Conservation (phyloP, 2,797 vertebrate species). For the Pseudochromis fuscus region DNA sequence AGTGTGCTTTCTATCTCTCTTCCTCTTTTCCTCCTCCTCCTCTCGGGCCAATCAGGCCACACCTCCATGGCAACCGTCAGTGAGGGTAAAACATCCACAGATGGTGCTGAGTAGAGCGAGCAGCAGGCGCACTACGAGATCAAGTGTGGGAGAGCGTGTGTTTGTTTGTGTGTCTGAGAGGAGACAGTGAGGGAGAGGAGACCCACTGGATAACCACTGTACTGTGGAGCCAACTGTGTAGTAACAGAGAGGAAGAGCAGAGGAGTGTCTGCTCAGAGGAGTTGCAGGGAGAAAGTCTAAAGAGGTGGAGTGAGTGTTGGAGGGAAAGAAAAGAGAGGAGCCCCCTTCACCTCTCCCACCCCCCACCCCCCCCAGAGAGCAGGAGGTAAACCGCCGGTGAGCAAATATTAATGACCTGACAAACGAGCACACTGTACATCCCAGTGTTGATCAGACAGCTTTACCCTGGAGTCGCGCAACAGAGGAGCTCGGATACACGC, state of each 20-base stretch:
- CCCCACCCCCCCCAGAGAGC: constrained; percentile 44
- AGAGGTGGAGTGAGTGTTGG: constrained; percentile 48
- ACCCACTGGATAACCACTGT: constrained; percentile 60
- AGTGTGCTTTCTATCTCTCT: constrained; percentile 50
- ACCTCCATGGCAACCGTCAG: constrained; percentile 87
- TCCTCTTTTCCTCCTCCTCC: constrained; percentile 60
- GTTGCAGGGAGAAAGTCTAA: constrained; percentile 65
- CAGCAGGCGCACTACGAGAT: constrained; percentile 78
- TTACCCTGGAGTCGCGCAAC: constrained; percentile 40
- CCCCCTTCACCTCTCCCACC: constrained; percentile 30
- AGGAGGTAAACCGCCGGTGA: constrained; percentile 73
- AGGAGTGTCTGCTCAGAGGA: constrained; percentile 49
- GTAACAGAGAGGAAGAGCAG: constrained; percentile 51
- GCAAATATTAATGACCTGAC: constrained; percentile 82
- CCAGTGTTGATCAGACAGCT: constrained; percentile 58
- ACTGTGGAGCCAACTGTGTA: constrained; percentile 47
- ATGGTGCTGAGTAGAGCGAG: constrained; percentile 84
- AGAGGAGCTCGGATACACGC: neutral
- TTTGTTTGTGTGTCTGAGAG: constrained; percentile 69
- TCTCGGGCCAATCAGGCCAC: constrained; percentile 83
- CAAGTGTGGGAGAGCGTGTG: constrained; percentile 75
- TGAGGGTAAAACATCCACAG: constrained; percentile 88
- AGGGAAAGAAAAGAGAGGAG: constrained; percentile 41
- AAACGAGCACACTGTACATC: constrained; percentile 64
- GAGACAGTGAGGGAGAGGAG: constrained; percentile 37